A percentile compares a stretch with the other conserved stretches of the same genome.
Evolutionary conservation across 2,888 invertebrate genomes (phyloP).

Genomic region (Cantharis rufa): DNA sequence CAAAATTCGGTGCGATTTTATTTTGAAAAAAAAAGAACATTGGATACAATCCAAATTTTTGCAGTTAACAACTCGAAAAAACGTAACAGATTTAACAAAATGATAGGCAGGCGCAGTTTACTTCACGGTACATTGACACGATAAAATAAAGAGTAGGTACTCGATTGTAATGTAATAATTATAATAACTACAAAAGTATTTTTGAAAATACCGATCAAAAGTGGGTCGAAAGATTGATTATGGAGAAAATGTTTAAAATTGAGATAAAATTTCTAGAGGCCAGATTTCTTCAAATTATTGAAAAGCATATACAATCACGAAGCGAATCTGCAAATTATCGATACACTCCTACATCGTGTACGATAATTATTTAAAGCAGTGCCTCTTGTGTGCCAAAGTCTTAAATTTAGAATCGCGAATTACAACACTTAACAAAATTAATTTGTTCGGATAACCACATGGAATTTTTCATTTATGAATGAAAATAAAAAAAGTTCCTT

Average conservation of each 20-base stretch:
- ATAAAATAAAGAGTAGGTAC: not conserved
- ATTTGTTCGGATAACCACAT: not conserved
- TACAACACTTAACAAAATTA: not conserved
- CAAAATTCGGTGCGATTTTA: not conserved
- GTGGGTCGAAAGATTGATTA: not conserved
- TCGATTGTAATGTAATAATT: not conserved
- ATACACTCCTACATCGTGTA: not conserved
- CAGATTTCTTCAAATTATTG: not conserved
- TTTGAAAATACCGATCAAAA: not conserved
- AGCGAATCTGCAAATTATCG: not conserved
- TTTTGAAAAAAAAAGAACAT: not conserved
- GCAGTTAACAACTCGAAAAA: not conserved
- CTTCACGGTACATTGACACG: not conserved
- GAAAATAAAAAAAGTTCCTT: not conserved
- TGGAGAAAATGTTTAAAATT: not conserved
- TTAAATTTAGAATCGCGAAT: not conserved
- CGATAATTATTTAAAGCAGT: not conserved
- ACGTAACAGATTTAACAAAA: not conserved
- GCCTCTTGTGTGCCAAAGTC: not conserved
- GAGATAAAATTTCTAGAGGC: too few relatives aligned
- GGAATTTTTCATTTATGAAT: not conserved
- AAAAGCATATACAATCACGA: not conserved
- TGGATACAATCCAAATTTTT: not conserved
- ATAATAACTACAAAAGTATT: not conserved
- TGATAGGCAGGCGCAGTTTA: not conserved